Conservation (phyloP, 2,797 vertebrate genomes). For the Coregonus suidteri region DNA sequence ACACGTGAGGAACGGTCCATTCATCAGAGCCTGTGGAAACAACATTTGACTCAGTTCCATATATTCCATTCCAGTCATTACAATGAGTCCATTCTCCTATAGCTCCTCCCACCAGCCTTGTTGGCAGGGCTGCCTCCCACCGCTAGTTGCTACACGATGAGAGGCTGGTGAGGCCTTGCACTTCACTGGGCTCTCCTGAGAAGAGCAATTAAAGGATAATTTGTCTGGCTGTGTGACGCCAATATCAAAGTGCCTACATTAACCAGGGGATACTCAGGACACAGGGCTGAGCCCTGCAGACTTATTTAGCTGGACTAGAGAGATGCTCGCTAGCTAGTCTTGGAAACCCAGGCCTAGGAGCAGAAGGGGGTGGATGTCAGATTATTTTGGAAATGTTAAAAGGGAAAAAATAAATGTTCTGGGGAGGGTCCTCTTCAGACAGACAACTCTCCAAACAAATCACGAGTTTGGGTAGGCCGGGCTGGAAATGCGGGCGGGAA, state of each 20-base stretch:
- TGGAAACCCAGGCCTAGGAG: too few species aligned
- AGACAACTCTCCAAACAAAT: too few species aligned
- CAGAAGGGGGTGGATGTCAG: too few species aligned
- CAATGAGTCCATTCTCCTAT: too few species aligned
- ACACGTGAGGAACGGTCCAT: constrained; percentile 34
- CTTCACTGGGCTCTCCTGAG: constrained; percentile 36
- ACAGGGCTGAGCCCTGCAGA: not conserved
- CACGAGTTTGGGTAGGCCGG: too few species aligned
- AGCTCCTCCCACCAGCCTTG: not conserved
- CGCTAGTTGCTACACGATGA: constrained; percentile 25
- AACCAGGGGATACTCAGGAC: not conserved
- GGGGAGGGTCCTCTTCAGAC: too few species aligned
- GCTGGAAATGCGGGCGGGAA: too few species aligned
- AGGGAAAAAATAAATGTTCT: too few species aligned
- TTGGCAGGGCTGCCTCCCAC: constrained; percentile 28
- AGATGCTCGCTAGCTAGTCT: too few species aligned
- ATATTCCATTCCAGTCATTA: too few species aligned
- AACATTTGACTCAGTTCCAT: not conserved
- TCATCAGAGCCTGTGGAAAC: constrained; percentile 30
- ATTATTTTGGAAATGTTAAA: too few species aligned
- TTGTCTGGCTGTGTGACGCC: constrained; percentile 37
- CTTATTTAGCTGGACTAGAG: too few species aligned
- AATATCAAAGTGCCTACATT: constrained; percentile 39
- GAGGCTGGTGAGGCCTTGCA: constrained; percentile 16
- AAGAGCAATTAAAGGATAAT: constrained; percentile 47